A percentile compares a stretch with the other conserved stretches of the same genome.
phyloP scores from a whole-genome alignment of 2,113 vertebrate species.

The Actinemys pallida region DNA sequence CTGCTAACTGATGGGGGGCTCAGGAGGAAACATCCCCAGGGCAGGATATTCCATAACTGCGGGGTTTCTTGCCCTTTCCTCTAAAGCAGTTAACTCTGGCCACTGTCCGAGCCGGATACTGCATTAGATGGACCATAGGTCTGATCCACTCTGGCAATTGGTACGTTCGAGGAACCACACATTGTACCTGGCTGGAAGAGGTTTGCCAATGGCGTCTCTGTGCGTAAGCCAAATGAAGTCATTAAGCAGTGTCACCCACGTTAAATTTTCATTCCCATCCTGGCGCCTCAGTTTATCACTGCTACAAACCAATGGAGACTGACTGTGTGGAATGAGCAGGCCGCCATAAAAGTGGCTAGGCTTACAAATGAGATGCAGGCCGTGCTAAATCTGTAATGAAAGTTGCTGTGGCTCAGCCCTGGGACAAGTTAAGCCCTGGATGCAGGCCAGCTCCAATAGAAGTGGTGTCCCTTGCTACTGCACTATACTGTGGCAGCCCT shows the following conservation, averaged over 20 bases:
- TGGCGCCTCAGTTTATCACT: background rate
- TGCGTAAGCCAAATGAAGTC: background rate
- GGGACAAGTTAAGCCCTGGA: background rate
- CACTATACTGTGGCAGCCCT: background rate
- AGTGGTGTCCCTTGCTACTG: background rate
- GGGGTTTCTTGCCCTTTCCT: background rate
- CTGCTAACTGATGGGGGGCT: no score
- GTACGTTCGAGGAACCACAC: background rate
- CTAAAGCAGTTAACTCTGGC: rapidly evolving
- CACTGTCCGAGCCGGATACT: background rate
- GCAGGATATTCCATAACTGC: rapidly evolving
- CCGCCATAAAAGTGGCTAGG: background rate
- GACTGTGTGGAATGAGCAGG: background rate
- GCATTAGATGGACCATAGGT: background rate
- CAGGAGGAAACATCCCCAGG: background rate
- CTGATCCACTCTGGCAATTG: background rate
- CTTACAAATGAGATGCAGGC: background rate
- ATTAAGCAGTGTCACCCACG: background rate
- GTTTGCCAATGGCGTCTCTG: background rate
- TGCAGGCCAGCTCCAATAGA: background rate
- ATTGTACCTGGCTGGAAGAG: background rate
- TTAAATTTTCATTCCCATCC: background rate
- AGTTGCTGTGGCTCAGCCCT: background rate
- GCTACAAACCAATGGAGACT: background rate
- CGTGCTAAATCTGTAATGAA: background rate